Evolutionary conservation across 2,113 vertebrate genomes (phyloP).

Genomic region (Harpagus bidentatus): DNA sequence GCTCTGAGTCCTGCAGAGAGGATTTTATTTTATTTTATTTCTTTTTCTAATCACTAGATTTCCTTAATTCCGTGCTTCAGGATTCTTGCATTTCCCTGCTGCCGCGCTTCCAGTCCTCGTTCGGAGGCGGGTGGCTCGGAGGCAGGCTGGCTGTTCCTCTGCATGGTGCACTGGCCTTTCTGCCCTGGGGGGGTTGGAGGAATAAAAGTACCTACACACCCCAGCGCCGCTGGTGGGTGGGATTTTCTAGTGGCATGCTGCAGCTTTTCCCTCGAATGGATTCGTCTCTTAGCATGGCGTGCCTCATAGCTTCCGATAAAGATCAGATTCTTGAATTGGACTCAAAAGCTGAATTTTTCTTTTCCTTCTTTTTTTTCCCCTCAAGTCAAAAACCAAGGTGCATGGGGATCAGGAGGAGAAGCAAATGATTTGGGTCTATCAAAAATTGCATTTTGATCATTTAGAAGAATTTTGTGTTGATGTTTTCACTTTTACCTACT

Average conservation of each 20-base stretch:
- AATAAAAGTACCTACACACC: not conserved
- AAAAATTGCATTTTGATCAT: not conserved
- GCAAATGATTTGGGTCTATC: not conserved
- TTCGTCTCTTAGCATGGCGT: not conserved
- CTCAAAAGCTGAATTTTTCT: not conserved
- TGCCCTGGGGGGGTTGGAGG: not conserved
- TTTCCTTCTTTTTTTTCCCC: accelerated
- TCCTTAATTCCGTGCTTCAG: not conserved
- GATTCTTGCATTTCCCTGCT: not conserved
- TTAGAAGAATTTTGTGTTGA: not conserved
- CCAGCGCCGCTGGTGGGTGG: not conserved
- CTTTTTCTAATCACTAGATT: not conserved
- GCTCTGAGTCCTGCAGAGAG: not conserved
- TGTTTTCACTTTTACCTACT: not conserved
- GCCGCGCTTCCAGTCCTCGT: accelerated
- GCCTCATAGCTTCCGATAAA: not conserved
- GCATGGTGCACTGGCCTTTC: not conserved
- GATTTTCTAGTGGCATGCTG: not conserved
- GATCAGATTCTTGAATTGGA: not conserved
- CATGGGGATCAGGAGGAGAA: not conserved
- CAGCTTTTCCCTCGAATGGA: not conserved
- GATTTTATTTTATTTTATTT: not conserved
- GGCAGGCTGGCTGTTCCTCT: not conserved
- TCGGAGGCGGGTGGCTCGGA: not conserved
- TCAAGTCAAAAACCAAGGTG: not conserved